Evolutionary conservation across 2,888 invertebrate species (phyloP), one percentile per base, ranked within the genome.

Genomic region (Elegia similella): DNA sequence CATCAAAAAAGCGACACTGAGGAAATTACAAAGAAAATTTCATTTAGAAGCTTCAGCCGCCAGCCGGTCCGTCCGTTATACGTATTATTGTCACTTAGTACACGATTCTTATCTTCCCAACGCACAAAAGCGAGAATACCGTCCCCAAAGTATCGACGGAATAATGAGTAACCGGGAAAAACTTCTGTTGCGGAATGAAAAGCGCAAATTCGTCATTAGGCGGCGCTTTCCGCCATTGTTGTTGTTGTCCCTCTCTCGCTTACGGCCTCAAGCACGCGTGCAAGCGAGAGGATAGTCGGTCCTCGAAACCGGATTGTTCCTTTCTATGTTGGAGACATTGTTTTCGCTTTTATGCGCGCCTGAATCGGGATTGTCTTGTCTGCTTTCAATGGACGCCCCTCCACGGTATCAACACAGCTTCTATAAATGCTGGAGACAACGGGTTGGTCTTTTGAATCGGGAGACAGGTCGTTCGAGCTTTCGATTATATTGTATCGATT

Each of bases 131-230:
- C 72, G 70, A 76, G 77, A 85, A 78, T 82, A 80, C 82, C 83
- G 84, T 82, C 86, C 86, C 84, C 81, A 76, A 83, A 86, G 88
- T 89, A 89, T 88, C 83, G 88, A 84, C 84, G 81, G 81, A 86
- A 91, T 90, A 90, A 90, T 87, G 88, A 89, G 84, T 77, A 86
- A 87, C 86, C 88, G 90, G 87, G 90, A 90, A 91, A 91, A 91
- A 91, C 89, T 91, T 90, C 84, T 90, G 90, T 90, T 86, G 88
- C 88, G 89, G 88, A 89, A 90, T 91, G 91, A 91, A 91, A 90
- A 91, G 90, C 91, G 90, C 91, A 91, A 91, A 91, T 91, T 91
- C 91, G 91, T 89, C 91, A 91, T 91, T 91, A 90, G 91, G 86
- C 86, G 87, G 88, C 88, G 88, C 84, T 89, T 88, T 84, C 88